These are phyloP conservation scores for Masticophis lateralis DNA, from an alignment of 2,797 vertebrate genomes.

Conservation along the genomic window DNA sequence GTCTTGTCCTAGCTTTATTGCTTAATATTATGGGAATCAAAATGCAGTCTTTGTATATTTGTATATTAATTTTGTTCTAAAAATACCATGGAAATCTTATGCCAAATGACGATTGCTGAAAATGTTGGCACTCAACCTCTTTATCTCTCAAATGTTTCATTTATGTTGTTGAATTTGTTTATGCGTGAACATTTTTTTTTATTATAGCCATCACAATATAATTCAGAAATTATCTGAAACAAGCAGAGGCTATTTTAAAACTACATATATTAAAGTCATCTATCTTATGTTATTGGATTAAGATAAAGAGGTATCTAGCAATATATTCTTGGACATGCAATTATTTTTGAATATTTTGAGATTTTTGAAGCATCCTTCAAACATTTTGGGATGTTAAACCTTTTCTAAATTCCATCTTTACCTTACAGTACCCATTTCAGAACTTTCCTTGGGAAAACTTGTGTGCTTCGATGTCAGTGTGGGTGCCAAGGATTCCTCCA, in stretches of 20 bases:
- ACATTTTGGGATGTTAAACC: conserved; percentile 10
- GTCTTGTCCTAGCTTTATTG: not conserved
- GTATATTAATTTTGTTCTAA: not conserved
- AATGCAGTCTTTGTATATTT: not conserved
- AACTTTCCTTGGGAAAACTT: not conserved
- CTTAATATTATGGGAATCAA: not conserved
- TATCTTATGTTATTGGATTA: not conserved
- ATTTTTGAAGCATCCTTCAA: not conserved
- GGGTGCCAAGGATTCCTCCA: not conserved
- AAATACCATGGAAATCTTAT: not conserved
- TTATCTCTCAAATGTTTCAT: not conserved
- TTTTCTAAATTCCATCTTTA: not conserved
- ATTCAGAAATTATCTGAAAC: not conserved
- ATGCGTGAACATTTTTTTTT: not conserved
- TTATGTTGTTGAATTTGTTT: not conserved
- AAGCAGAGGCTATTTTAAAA: not conserved
- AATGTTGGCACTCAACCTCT: not conserved
- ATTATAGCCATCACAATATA: not conserved
- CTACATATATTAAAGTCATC: not conserved
- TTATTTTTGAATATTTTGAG: not conserved
- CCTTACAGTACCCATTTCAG: not conserved
- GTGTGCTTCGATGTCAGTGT: not conserved
- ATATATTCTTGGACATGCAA: not conserved
- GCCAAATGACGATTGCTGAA: not conserved
- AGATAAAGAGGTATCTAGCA: not conserved